phyloP scores from a whole-genome alignment of 92 coral and sea anemone species.

The Heteractis magnifica region DNA sequence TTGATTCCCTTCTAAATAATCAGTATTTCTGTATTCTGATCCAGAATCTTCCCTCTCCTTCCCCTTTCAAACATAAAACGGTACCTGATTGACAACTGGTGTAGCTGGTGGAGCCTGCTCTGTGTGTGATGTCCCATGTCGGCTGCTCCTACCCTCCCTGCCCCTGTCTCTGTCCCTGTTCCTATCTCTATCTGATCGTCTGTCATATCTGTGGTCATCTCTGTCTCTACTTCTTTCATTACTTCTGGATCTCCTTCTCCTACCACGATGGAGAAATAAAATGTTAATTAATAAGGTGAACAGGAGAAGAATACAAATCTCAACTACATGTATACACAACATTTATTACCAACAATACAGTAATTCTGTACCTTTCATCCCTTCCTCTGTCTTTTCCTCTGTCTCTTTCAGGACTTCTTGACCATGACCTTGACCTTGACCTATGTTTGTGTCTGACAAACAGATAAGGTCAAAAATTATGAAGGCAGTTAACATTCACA shows the following conservation, averaged over 20 bases:
- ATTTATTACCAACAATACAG: neutral
- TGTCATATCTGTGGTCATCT: constrained; percentile 12
- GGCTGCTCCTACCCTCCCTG: constrained; percentile 37
- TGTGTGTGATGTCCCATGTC: constrained; percentile 63
- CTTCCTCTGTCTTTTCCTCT: constrained; percentile 38
- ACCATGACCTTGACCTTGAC: constrained; percentile 63
- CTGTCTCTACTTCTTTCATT: constrained; percentile 51
- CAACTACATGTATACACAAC: no score
- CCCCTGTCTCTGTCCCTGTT: constrained; percentile 41
- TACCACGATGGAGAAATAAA: neutral
- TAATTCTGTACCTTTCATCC: constrained; percentile 43
- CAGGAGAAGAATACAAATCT: neutral
- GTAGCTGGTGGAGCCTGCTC: constrained; percentile 85
- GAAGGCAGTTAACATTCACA: neutral
- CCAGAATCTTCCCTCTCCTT: neutral
- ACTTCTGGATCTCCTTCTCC: constrained; percentile 77
- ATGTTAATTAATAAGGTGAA: neutral
- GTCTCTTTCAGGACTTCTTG: constrained; percentile 58
- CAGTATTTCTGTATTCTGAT: no score
- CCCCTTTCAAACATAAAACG: neutral
- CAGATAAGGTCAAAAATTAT: neutral
- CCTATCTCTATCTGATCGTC: constrained; percentile 25
- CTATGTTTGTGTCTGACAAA: constrained; percentile 37
- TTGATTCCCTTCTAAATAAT: no score
- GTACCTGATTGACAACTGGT: constrained; percentile 83